Evolutionary conservation across 2,113 vertebrate genomes (phyloP).

Genomic region (Prunella himalayana): DNA sequence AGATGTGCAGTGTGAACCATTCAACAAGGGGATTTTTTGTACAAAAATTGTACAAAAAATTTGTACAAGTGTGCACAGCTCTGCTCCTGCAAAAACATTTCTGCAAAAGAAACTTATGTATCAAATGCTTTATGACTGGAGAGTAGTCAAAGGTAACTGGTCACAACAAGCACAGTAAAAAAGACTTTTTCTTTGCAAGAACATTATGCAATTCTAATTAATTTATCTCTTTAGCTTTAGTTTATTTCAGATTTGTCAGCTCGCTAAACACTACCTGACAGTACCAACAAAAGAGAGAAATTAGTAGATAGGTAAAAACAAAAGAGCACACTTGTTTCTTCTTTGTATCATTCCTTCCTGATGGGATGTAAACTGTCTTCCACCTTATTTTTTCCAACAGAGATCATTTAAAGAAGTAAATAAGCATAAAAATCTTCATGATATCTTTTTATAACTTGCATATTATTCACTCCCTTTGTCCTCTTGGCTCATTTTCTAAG

Average conservation of each 20-base stretch:
- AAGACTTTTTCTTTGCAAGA: neutral
- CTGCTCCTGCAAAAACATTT: neutral
- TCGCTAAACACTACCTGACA: neutral
- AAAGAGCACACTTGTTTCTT: neutral
- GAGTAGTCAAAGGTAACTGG: neutral
- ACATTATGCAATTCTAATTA: neutral
- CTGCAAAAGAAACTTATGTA: neutral
- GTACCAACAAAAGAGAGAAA: neutral
- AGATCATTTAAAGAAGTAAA: neutral
- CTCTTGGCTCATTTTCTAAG: neutral
- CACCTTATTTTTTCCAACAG: neutral
- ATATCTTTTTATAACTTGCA: neutral
- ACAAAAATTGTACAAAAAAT: too few species aligned
- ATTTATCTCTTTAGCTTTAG: neutral
- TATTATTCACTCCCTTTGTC: neutral
- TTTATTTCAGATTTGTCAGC: neutral
- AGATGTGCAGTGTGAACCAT: neutral
- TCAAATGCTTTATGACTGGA: neutral
- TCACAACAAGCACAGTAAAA: neutral
- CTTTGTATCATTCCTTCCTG: neutral
- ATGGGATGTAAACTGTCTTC: neutral
- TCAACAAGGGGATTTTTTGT: neutral
- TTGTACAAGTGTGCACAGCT: neutral
- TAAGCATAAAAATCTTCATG: neutral
- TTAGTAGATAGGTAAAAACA: neutral